phyloP scores from a whole-genome alignment of 2,113 vertebrate species.

The Sapajus apella region DNA sequence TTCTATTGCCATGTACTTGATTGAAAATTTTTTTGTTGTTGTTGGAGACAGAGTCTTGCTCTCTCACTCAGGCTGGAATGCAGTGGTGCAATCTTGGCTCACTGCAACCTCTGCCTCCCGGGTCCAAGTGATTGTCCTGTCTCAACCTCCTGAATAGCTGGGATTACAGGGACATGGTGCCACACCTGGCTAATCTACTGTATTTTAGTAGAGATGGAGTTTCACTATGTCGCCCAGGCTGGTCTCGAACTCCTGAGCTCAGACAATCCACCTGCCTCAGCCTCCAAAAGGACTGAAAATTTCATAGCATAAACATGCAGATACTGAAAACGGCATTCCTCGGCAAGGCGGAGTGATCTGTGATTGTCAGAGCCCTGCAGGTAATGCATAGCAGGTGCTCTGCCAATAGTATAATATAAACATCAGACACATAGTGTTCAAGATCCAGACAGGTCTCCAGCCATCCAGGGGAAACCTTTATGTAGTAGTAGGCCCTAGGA shows the following conservation, averaged over 20 bases:
- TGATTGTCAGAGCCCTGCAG: neutral
- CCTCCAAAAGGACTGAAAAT: neutral
- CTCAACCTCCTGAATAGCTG: too few species aligned
- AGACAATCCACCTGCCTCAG: too few species aligned
- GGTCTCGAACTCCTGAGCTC: too few species aligned
- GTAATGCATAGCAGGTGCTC: neutral
- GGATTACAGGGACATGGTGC: too few species aligned
- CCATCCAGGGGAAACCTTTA: neutral
- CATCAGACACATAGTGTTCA: neutral
- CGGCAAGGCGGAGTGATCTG: neutral
- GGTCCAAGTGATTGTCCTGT: too few species aligned
- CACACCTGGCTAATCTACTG: too few species aligned
- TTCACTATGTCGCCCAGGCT: too few species aligned
- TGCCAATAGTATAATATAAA: neutral
- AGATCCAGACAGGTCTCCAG: neutral
- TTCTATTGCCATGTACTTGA: neutral
- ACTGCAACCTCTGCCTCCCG: too few species aligned
- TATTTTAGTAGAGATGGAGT: too few species aligned
- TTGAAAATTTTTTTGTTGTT: neutral
- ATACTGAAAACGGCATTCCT: neutral
- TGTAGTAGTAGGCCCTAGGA: neutral
- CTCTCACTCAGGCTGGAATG: too few species aligned
- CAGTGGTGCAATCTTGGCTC: too few species aligned
- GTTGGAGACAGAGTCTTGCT: too few species aligned
- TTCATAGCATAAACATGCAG: neutral